These are phyloP conservation scores for Mythimna vitellina DNA, from an alignment of 2,888 invertebrate genomes.

Conservation along the genomic window DNA sequence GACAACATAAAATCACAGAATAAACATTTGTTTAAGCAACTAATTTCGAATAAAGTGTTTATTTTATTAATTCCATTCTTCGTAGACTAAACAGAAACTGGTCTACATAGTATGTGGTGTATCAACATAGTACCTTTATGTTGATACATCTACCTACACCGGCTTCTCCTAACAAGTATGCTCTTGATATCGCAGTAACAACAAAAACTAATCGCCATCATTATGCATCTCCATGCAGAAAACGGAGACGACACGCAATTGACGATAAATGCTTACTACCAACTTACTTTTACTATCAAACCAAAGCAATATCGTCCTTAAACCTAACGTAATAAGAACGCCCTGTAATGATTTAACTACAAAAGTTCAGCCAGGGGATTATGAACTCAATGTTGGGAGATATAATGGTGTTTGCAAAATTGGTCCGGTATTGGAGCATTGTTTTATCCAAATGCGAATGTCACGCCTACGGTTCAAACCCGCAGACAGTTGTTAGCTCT, in stretches of 20 bases:
- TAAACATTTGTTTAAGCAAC: neutral
- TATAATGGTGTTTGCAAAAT: neutral
- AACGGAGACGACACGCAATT: slow-evolving; percentile 56
- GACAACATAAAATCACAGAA: too few species aligned
- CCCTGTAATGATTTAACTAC: neutral
- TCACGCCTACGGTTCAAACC: slow-evolving; percentile 64
- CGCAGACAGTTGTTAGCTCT: slow-evolving; percentile 68
- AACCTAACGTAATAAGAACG: neutral
- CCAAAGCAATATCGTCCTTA: slow-evolving; percentile 21
- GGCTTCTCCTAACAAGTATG: neutral
- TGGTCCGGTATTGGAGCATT: slow-evolving; percentile 30
- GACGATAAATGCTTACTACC: slow-evolving; percentile 40
- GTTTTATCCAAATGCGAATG: slow-evolving; percentile 42
- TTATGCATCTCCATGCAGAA: slow-evolving; percentile 62
- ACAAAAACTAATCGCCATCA: slow-evolving; percentile 53
- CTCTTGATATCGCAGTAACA: slow-evolving; percentile 31
- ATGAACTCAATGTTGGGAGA: neutral
- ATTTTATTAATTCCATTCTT: neutral
- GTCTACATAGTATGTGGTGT: neutral
- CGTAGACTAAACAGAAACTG: slow-evolving; percentile 4
- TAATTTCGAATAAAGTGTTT: neutral
- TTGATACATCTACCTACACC: neutral
- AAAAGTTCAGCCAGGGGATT: slow-evolving; percentile 7
- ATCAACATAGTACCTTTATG: neutral
- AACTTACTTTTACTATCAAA: slow-evolving; percentile 7